A percentile compares a stretch with the other conserved stretches of the same genome.
phyloP scores from a whole-genome alignment of 2,113 vertebrate genomes.

The Psettodes erumei region DNA sequence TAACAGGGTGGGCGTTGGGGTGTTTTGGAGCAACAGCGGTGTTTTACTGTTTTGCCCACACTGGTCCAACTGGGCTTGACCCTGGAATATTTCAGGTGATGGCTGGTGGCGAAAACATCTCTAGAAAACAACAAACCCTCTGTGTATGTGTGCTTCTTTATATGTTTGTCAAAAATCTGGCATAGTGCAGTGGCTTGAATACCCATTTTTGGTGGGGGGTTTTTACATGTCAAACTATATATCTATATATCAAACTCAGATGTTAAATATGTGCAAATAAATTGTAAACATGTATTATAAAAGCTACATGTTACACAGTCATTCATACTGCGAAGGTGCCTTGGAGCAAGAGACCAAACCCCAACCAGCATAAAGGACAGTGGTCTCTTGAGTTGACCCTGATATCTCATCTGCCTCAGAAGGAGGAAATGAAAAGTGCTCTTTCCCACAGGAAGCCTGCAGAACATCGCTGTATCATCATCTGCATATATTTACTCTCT shows the following conservation, averaged over 20 bases:
- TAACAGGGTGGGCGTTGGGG: slow-evolving; percentile 15
- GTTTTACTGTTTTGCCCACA: slow-evolving; percentile 58
- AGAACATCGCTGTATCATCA: background rate
- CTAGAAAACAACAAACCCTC: slow-evolving; percentile 47
- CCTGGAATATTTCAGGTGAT: slow-evolving; percentile 67
- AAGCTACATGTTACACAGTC: background rate
- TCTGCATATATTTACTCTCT: background rate
- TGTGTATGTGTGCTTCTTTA: background rate
- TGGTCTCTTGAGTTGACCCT: background rate
- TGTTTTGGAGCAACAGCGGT: slow-evolving; percentile 56
- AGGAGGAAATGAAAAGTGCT: background rate
- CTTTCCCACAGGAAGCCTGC: slow-evolving; percentile 13
- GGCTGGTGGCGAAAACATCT: slow-evolving; percentile 43
- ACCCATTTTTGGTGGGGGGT: too few species aligned
- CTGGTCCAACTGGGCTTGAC: slow-evolving; percentile 51
- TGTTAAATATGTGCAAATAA: background rate
- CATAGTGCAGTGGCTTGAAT: background rate
- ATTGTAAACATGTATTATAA: background rate
- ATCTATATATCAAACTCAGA: too few species aligned
- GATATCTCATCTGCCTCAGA: background rate
- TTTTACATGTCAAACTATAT: too few species aligned
- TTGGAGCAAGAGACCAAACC: background rate
- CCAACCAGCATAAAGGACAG: background rate
- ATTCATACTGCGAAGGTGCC: background rate
- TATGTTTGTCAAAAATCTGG: background rate